Base-by-base conservation (phyloP, 1,140 invertebrate species). In the Sminthurinus signatus region DNA sequence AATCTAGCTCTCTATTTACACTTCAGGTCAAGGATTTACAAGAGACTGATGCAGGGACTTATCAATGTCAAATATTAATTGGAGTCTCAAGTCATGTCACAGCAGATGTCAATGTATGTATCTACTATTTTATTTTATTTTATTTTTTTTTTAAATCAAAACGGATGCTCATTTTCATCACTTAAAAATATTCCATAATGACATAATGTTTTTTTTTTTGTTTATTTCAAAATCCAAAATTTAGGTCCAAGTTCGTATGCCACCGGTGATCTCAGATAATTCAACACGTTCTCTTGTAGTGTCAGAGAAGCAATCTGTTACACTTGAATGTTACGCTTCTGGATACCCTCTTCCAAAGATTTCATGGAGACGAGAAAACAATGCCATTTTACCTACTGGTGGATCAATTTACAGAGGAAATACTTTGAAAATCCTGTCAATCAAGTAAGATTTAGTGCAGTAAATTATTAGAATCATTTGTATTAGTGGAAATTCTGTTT, bases 11-110 rank as follows among this genome's bases (percentile, higher is more conserved):
- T 12, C 91, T 88, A 0, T 93, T 88, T 71, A 86, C 85, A 28
- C 77, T 93, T 48, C 88, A 90, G 74, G 87, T 89, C n/a, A 93
- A 91, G 78, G 91, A 95, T 74, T 91, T 95, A 56, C 91, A 95
- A 81, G 92, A 96, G 77, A 93, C 89, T 0, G 92, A 96, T 76
- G 89, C 89, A 0, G 92, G 90, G 25, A 83, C 81, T 69, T 95
- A 95, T 75, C 84, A 87, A 59, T 96, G 93, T 72, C 87, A 93
- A 77, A 86, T 95, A 25, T 76, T 92, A 5, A 86, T 92, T 58
- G 85, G 87, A 0, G 75, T 88, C 0, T 87, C 79, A 43, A 93
- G 85, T 74, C 85, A 85, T 75, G 85, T 93, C 10, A 83, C 85
- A 0, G 91, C 89, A 8, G 85, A 89, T 76, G 90, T 93, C 5